A percentile compares a stretch with the other conserved stretches of the same genome.
Conservation (phyloP, 2,113 vertebrate genomes). For the Xyrauchen texanus region DNA sequence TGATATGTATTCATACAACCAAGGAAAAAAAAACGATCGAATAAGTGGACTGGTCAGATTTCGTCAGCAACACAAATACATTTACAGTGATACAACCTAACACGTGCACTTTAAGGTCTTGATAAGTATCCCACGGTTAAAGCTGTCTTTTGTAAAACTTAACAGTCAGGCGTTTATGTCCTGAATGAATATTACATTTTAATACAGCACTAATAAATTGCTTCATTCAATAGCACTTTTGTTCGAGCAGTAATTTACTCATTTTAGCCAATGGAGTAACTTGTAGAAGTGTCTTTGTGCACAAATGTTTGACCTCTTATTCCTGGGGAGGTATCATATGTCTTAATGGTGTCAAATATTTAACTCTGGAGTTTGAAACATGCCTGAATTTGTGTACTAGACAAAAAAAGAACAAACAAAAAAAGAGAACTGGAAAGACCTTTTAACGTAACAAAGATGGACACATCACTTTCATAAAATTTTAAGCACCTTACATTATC, state of each 20-base stretch:
- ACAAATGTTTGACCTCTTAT: constrained; percentile 59
- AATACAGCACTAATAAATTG: constrained; percentile 61
- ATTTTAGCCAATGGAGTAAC: constrained; percentile 63
- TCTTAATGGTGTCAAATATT: constrained; percentile 76
- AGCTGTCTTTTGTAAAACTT: constrained; percentile 29
- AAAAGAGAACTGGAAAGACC: constrained; percentile 47
- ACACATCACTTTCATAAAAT: constrained; percentile 76
- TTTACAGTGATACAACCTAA: constrained; percentile 48
- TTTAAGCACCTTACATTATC: constrained; percentile 80
- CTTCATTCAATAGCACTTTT: constrained; percentile 66
- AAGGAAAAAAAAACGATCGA: constrained; percentile 55
- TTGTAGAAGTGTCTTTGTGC: constrained; percentile 61
- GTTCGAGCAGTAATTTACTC: constrained; percentile 68
- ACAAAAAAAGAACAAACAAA: constrained; percentile 48
- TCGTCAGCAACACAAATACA: constrained; percentile 67
- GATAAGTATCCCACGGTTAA: constrained; percentile 42
- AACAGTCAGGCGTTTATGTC: constrained; percentile 16
- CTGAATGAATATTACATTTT: constrained; percentile 49
- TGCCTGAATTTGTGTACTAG: constrained; percentile 67
- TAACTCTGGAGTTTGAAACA: constrained; percentile 73
- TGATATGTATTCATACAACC: constrained; percentile 57
- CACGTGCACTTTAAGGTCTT: constrained; percentile 58
- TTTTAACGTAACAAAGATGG: constrained; percentile 68
- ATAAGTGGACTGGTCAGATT: constrained; percentile 61
- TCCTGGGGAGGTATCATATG: constrained; percentile 68